Evolutionary conservation across 2,113 vertebrate species (phyloP).

Genomic region (Leucosticte australis): DNA sequence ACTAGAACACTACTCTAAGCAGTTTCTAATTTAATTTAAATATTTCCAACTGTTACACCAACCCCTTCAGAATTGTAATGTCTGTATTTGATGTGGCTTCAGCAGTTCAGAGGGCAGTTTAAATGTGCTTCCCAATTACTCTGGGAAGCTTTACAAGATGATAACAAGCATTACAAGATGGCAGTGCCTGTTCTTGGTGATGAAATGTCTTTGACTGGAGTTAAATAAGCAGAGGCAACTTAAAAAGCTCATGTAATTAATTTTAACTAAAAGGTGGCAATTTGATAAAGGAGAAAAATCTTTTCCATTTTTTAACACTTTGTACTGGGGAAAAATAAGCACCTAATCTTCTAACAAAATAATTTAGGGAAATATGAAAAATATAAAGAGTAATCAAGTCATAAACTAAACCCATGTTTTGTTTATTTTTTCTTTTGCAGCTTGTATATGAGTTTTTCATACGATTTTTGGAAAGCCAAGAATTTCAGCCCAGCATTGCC

Average conservation of each 20-base stretch:
- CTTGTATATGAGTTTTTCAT: slow-evolving; percentile 99
- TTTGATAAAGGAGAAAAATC: background rate
- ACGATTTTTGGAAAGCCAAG: slow-evolving; percentile 99
- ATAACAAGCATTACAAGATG: background rate
- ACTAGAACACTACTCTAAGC: background rate
- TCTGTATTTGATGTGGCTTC: slow-evolving; percentile 42
- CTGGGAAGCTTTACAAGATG: slow-evolving; percentile 1
- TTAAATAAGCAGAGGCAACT: slow-evolving; percentile 37
- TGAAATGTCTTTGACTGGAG: slow-evolving; percentile 5
- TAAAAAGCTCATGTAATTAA: background rate
- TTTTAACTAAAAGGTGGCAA: background rate
- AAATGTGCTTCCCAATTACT: slow-evolving; percentile 8
- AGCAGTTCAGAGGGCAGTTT: slow-evolving; percentile 5
- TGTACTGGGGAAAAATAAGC: background rate
- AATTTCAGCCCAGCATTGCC: slow-evolving; percentile 99
- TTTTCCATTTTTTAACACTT: background rate
- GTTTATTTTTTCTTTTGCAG: slow-evolving; percentile 70
- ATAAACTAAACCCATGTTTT: background rate
- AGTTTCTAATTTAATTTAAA: slow-evolving; percentile 40
- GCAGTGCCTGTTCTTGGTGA: background rate
- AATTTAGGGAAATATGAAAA: background rate
- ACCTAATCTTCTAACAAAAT: background rate
- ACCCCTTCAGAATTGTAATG: slow-evolving; percentile 2
- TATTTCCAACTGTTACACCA: slow-evolving; percentile 35
- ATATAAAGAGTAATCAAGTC: background rate